Evolutionary conservation across 92 coral and sea anemone genomes (phyloP).

Genomic region (Umimayanthus chanpuru): DNA sequence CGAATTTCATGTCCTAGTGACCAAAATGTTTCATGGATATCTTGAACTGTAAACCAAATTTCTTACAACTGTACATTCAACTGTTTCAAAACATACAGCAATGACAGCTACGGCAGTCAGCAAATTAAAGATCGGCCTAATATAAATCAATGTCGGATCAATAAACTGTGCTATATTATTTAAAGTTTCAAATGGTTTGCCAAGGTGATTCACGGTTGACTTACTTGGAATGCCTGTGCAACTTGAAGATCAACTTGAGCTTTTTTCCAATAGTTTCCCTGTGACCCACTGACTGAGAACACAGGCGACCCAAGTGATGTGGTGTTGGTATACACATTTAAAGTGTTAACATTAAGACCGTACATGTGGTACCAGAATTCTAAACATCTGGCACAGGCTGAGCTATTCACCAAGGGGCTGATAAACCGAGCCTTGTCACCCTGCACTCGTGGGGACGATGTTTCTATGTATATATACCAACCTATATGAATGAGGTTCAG

Average conservation of each 20-base stretch:
- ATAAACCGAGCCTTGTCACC: no score
- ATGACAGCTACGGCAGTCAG: not conserved
- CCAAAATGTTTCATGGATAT: no score
- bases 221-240: constrained; percentile 68
- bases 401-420: no score
- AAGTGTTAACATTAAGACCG: constrained; percentile 68
- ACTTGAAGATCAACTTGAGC: constrained; percentile 44
- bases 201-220: constrained; percentile 19
- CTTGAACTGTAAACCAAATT: no score
- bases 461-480: no score
- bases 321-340: constrained; percentile 67
- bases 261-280: constrained; percentile 65
- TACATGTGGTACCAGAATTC: constrained; percentile 90
- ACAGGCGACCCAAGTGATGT: constrained; percentile 64
- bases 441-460: no score
- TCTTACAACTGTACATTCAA: no score
- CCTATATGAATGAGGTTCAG: no score
- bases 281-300: constrained; percentile 67
- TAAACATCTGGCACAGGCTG: no score
- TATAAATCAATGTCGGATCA: not conserved
- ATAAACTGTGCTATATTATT: not conserved
- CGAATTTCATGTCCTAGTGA: no score
- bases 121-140: not conserved
- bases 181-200: not conserved
- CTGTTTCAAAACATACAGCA: no score